Conservation (phyloP, 1,140 invertebrate genomes). For the Drosophila varians region DNA sequence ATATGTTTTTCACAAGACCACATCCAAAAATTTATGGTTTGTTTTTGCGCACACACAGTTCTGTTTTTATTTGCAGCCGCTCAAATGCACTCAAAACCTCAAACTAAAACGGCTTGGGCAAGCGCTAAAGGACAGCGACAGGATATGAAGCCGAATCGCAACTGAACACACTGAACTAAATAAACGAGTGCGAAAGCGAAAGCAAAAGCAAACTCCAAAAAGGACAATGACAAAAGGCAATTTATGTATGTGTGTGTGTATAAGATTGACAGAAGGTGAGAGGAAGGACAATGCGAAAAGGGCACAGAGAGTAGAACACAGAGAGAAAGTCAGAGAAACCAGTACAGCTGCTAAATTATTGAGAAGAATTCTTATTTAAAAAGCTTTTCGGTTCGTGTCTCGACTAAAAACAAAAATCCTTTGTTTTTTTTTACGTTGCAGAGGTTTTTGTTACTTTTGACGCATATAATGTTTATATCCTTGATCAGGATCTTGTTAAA, state of each 20-base stretch:
- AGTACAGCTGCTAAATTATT: not conserved
- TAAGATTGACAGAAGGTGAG: conserved; percentile 23
- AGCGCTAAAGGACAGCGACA: conserved; percentile 64
- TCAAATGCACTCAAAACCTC: conserved; percentile 60
- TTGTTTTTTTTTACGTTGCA: not conserved
- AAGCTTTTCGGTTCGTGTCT: conserved; percentile 41
- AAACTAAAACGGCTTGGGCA: conserved; percentile 42
- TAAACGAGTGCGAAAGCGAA: conserved; percentile 78
- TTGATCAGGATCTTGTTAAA: too few species aligned
- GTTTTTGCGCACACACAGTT: conserved; percentile 9
- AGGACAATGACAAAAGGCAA: conserved; percentile 67
- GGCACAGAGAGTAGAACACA: not conserved
- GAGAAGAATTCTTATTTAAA: not conserved
- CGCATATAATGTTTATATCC: too few species aligned
- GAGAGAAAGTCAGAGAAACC: conserved; percentile 3
- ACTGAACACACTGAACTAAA: conserved; percentile 77
- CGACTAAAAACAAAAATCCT: conserved; percentile 32
- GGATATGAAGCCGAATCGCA: conserved; percentile 72
- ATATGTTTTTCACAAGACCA: conserved; percentile 4
- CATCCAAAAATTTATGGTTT: conserved; percentile 11
- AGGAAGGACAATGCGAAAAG: conserved; percentile 6
- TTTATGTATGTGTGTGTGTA: conserved; percentile 23
- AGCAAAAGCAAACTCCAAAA: conserved; percentile 60
- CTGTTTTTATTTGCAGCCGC: conserved; percentile 41
- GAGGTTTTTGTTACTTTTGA: too few species aligned